Evolutionary conservation across 1,140 invertebrate species (phyloP).

Genomic region (Megathymus violae): DNA sequence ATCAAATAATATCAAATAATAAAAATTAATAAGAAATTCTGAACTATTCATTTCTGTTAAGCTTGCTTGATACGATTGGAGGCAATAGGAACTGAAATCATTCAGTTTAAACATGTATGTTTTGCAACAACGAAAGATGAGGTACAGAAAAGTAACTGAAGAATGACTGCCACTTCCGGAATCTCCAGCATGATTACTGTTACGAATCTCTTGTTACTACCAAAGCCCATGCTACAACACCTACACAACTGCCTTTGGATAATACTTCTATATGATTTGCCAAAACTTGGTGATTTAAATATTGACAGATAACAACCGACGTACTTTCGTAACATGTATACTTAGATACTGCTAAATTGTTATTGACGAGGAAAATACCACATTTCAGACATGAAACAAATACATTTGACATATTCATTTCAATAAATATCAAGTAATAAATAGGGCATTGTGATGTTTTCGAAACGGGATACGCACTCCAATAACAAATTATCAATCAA

Average conservation of each 20-base stretch:
- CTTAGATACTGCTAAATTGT: no score
- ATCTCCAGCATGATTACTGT: no score
- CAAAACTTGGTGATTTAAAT: slow-evolving; percentile 17
- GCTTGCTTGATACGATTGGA: neutral
- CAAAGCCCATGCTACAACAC: slow-evolving; percentile 10
- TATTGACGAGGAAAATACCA: no score
- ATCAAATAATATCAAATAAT: no score
- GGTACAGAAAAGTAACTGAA: slow-evolving; percentile 10
- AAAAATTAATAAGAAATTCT: no score
- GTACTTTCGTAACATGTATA: no score
- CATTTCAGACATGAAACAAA: no score
- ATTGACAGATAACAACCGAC: neutral
- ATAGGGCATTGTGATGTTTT: slow-evolving; percentile 61
- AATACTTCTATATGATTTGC: slow-evolving; percentile 35
- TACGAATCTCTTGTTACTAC: no score
- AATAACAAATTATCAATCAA: slow-evolving; percentile 82
- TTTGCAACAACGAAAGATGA: slow-evolving; percentile 3
- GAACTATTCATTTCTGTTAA: no score
- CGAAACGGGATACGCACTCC: slow-evolving; percentile 62
- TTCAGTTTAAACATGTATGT: neutral
- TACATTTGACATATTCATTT: neutral
- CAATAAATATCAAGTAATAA: no score
- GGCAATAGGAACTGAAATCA: slow-evolving; percentile 13
- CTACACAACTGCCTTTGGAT: slow-evolving; percentile 30
- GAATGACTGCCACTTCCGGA: slow-evolving; percentile 15